Evolutionary conservation across 1,140 invertebrate species (phyloP), one percentile per base, ranked within the genome.

Genomic region (Aphaenogaster rudis): DNA sequence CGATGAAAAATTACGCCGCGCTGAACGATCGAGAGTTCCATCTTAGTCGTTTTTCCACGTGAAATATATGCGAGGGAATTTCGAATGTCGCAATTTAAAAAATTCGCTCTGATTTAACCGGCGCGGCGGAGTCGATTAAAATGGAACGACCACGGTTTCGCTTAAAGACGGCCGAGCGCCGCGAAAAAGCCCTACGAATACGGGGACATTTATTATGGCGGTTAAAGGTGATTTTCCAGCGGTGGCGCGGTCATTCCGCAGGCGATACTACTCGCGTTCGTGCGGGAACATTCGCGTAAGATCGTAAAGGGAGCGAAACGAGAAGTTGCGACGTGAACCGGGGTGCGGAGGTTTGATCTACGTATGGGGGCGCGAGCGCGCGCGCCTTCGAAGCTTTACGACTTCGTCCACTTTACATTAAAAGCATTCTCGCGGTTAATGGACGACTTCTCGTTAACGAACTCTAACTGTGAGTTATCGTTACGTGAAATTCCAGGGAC

Each of bases 391-490:
- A 67, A 88, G 88, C 88, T 89, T 92, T 92, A 92, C 88, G 88
- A 93, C 71, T 92, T 91, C 89, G 79, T 87, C 52, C 88, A 89
- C 84, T 93, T 93, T 91, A 76, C 91, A 93, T 92, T 88, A 90
- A 92, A 90, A 93, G 86, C 93, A 88, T 90, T 93, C 89, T 88
- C 88, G 82, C 64, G 88, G 88, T 92, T 93, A 92, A 93, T 91
- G 91, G 87, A 90, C 88, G 89, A 90, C 88, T 91, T 82, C 91
- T 90, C 88, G 77, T 91, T 88, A 91, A 92, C 87, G 86, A 88
- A 88, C 89, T 88, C 54, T 76, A 61, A 76, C 77, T 48, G 79
- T 88, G 86, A 91, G 88, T 91, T 91, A 91, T 91, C 88, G 89
- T 59, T 71, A 82, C 80, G 67, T 74, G 88, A 88, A 90, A 84